Evolutionary conservation across 2,113 vertebrate genomes (phyloP).

Genomic region (Galemys pyrenaicus): DNA sequence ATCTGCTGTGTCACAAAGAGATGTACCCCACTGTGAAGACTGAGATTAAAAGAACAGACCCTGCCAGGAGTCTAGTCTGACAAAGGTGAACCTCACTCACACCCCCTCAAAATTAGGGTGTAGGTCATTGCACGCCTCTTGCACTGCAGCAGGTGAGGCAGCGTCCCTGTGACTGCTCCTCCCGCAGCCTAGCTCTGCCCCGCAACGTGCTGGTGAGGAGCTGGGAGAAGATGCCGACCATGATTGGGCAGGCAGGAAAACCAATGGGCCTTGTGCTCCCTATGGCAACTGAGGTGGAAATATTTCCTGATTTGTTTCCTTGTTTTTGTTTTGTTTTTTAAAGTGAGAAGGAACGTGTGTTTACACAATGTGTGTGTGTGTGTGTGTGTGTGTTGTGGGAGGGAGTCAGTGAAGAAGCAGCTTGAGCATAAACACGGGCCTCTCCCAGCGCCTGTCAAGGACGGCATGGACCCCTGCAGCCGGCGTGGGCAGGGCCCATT

Average conservation of each 20-base stretch:
- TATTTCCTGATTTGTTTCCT: background rate
- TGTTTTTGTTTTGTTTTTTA: background rate
- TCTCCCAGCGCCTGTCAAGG: conserved; percentile 24
- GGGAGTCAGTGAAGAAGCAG: background rate
- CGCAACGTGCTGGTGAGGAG: accelerated
- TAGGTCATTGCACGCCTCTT: accelerated
- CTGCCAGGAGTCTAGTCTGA: background rate
- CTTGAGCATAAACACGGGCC: background rate
- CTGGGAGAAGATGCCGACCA: background rate
- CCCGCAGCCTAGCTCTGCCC: accelerated
- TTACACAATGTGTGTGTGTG: background rate
- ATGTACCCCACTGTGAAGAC: background rate
- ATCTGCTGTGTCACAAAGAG: background rate
- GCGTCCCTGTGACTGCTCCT: accelerated
- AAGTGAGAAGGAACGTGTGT: background rate
- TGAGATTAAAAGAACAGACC: background rate
- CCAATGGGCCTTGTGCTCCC: background rate
- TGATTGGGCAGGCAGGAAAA: background rate
- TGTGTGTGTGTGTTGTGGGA: background rate
- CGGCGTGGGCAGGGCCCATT: background rate
- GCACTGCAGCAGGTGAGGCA: background rate
- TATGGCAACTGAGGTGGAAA: background rate
- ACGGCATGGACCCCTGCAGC: background rate
- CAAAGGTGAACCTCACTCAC: background rate
- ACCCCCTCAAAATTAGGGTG: background rate